phyloP scores from a whole-genome alignment of 2,888 invertebrate species.

The Acanthosepion pharaonis region DNA sequence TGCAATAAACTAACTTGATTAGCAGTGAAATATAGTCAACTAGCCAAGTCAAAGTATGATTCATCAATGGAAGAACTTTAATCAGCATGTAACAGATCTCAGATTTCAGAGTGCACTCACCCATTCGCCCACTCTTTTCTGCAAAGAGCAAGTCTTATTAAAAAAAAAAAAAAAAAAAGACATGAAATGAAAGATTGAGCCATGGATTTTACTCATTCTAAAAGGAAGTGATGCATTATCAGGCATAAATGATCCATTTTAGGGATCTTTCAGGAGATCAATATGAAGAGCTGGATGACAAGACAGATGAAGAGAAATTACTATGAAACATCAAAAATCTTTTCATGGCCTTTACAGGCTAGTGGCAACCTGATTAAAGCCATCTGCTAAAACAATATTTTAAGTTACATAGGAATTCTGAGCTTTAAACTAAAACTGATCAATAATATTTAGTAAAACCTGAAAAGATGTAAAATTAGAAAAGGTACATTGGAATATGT shows the following conservation, averaged over 20 bases:
- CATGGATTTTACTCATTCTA: not conserved
- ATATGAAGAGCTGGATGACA: not conserved
- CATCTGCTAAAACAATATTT: not conserved
- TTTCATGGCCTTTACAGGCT: not conserved
- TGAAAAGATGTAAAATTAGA: too few relatives aligned
- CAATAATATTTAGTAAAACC: too few relatives aligned
- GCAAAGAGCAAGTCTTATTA: not conserved
- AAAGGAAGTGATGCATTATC: constrained; percentile 44
- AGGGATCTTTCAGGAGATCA: not conserved
- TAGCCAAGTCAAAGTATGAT: not conserved
- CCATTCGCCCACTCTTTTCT: not conserved
- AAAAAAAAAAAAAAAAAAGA: not conserved
- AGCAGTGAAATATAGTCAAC: not conserved
- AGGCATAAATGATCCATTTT: constrained; percentile 35
- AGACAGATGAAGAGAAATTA: not conserved
- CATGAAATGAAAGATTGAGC: not conserved
- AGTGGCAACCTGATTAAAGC: not conserved
- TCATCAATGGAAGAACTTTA: not conserved
- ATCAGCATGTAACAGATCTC: not conserved
- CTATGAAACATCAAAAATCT: not conserved
- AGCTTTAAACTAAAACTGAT: too few relatives aligned
- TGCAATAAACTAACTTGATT: not conserved
- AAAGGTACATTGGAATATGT: too few relatives aligned
- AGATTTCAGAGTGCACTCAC: not conserved
- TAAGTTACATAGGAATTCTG: too few relatives aligned